A percentile compares a stretch with the other conserved stretches of the same genome.
Evolutionary conservation across 2,888 invertebrate species (phyloP).

Genomic region (Tupiocoris notatus): DNA sequence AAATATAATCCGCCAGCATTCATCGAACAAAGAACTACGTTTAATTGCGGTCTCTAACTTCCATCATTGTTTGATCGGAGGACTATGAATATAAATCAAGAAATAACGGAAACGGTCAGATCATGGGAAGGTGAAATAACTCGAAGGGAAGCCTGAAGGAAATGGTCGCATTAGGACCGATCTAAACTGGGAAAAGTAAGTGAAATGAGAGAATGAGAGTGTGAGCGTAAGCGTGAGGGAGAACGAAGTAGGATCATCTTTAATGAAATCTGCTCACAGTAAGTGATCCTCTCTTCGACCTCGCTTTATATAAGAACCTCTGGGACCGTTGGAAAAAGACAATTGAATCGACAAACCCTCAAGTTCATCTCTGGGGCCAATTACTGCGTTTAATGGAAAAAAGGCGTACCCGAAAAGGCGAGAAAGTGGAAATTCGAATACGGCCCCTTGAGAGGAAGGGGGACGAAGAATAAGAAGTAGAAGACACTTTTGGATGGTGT

Average conservation of each 20-base stretch:
- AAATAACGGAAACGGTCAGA: constrained; percentile 4
- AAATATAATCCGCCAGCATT: neutral
- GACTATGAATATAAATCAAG: constrained; percentile 32
- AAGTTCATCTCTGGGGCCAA: constrained; percentile 39
- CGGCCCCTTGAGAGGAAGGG: constrained; percentile 4
- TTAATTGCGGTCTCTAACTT: neutral
- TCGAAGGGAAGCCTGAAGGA: neutral
- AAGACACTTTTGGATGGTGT: constrained; percentile 1
- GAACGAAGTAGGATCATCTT: constrained; percentile 30
- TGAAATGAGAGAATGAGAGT: neutral
- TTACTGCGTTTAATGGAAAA: constrained; percentile 37
- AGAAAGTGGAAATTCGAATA: constrained; percentile 40
- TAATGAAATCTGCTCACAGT: constrained; percentile 37
- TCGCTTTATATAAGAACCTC: neutral
- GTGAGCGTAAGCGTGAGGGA: neutral
- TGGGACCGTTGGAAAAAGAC: constrained; percentile 12
- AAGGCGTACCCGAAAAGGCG: neutral
- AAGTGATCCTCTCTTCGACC: constrained; percentile 10
- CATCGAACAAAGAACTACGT: neutral
- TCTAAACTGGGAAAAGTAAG: neutral
- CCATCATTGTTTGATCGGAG: neutral
- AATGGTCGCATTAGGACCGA: constrained; percentile 20
- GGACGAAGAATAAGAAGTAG: neutral
- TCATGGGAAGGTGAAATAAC: neutral
- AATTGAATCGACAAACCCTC: constrained; percentile 41